Evolutionary conservation across 2,888 invertebrate species (phyloP), one percentile per base, ranked within the genome.

Genomic region (Megastigmus dorsalis): DNA sequence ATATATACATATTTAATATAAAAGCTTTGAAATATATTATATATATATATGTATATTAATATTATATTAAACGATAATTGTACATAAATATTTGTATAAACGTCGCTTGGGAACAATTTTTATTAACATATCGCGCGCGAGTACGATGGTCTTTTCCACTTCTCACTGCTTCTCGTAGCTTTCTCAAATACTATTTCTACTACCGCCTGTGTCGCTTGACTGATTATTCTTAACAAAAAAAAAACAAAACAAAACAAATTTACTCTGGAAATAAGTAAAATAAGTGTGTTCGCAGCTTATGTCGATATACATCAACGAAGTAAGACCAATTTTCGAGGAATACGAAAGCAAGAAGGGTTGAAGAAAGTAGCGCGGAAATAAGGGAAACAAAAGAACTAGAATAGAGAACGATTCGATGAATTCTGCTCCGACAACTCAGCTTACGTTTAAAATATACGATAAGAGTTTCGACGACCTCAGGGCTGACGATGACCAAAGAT

Each of bases 351-450:
- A 7, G 13, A 30, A 54, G 30, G 54, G 30, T 26, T 20, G 18
- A 18, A 18, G n/a, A 26, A 26, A n/a, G n/a, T n/a, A n/a, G n/a
- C n/a, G n/a, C n/a, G n/a, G n/a, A n/a, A n/a, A n/a, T n/a, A n/a
- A n/a, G n/a, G n/a, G n/a, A n/a, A 26, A 50, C 13, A 50, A 50
- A 26, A 26, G 10, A 26, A 5, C n/a, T 1, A 59, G 20, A 15
- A 41, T n/a, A 13, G 1, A 10, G 30, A 41, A 45, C 57, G 76
- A 78, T n/a, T n/a, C n/a, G n/a, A n/a, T n/a, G n/a, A n/a, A n/a
- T n/a, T n/a, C n/a, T n/a, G n/a, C n/a, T n/a, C n/a, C n/a, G n/a
- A n/a, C n/a, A n/a, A n/a, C n/a, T n/a, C n/a, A n/a, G n/a, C n/a
- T n/a, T n/a, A n/a, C n/a, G n/a, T n/a, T n/a, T n/a, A n/a, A n/a